Conservation (phyloP, 2,888 invertebrate genomes). For the Coronaproctus castanopsis region DNA sequence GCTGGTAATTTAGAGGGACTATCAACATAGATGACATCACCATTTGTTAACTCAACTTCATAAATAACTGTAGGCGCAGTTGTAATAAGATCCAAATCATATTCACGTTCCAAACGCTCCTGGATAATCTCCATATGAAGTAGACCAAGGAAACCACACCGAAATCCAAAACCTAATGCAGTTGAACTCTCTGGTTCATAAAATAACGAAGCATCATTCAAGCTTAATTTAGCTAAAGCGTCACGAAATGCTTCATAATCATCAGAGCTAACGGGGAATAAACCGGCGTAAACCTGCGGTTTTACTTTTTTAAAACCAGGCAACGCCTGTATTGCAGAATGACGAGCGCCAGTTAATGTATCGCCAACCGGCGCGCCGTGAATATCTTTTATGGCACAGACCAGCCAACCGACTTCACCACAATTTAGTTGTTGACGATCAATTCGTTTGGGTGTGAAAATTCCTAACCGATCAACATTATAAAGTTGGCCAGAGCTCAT, state of each 20-base stretch:
- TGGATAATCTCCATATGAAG: constrained; percentile 18
- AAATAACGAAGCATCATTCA: constrained; percentile 16
- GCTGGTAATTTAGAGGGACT: constrained; percentile 14
- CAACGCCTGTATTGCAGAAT: constrained; percentile 11
- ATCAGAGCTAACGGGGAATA: constrained; percentile 13
- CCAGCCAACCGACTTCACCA: constrained; percentile 17
- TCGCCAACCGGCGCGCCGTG: constrained; percentile 15
- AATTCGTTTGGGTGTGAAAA: constrained; percentile 15
- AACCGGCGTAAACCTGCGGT: constrained; percentile 16
- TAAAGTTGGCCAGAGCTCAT: constrained; percentile 12
- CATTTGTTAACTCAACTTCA: constrained; percentile 6
- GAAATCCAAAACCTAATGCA: constrained; percentile 17
- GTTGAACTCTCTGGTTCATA: constrained; percentile 16
- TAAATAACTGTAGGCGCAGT: constrained; percentile 16
- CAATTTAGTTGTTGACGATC: constrained; percentile 5
- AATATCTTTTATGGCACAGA: constrained; percentile 15
- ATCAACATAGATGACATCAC: constrained; percentile 9
- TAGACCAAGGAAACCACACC: constrained; percentile 18
- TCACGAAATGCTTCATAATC: constrained; percentile 15
- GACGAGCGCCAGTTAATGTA: constrained; percentile 15
- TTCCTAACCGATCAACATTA: constrained; percentile 13
- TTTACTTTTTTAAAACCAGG: constrained; percentile 14
- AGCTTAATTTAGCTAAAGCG: constrained; percentile 14
- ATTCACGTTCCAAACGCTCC: constrained; percentile 16
- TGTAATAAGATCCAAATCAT: constrained; percentile 14